Percentiles rank a stretch among this genome's conserved stretches.
phyloP scores from a whole-genome alignment of 2,113 vertebrate species.

The Pterocles gutturalis region DNA sequence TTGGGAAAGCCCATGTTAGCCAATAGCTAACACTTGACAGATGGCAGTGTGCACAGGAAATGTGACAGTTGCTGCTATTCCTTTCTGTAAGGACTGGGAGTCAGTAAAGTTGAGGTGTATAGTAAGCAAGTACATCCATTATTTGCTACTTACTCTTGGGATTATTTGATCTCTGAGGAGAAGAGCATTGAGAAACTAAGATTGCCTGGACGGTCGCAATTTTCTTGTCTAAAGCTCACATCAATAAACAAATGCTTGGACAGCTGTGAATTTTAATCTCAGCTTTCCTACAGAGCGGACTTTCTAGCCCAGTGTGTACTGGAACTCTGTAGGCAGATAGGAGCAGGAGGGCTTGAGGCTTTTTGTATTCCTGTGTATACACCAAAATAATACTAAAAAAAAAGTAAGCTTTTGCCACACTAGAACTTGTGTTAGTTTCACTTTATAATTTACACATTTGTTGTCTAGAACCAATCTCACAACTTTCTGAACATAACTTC shows the following conservation, averaged over 20 bases:
- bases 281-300: neutral
- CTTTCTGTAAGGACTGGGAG: neutral
- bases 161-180: neutral
- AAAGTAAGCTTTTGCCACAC: neutral
- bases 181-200: neutral
- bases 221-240: neutral
- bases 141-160: neutral
- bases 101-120: neutral
- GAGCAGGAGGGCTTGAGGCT: neutral
- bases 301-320: neutral
- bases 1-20: neutral
- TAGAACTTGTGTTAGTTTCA: neutral
- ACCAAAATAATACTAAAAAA: neutral
- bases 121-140: neutral
- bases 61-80: neutral
- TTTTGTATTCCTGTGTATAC: neutral
- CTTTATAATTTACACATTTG: neutral
- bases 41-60: neutral
- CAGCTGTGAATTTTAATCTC: neutral
- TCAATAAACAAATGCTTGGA: neutral
- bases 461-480: neutral
- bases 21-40: constrained; percentile 30
- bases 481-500: neutral
- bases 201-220: neutral
- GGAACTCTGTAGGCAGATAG: neutral